A percentile compares a stretch with the other conserved stretches of the same genome.
phyloP scores from a whole-genome alignment of 2,888 invertebrate species.

The Ditylenchus weischeri region DNA sequence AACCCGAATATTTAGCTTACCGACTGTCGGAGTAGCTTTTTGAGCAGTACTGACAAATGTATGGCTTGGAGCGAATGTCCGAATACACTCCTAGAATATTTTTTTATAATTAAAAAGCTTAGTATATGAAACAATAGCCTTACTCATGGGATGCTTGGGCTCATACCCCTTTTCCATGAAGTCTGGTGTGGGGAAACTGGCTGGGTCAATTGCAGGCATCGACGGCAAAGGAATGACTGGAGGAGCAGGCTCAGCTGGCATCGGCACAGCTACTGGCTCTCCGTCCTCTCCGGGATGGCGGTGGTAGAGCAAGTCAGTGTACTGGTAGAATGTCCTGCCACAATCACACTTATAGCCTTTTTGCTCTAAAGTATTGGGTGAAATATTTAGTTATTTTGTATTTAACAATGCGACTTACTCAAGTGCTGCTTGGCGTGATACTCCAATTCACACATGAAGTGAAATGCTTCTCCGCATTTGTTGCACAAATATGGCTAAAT shows the following conservation, averaged over 20 bases:
- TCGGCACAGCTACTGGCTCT: slow-evolving; percentile 22
- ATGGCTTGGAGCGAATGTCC: slow-evolving; percentile 54
- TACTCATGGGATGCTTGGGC: slow-evolving; percentile 46
- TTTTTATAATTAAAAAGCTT: slow-evolving; percentile 52
- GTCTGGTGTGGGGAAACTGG: slow-evolving; percentile 52
- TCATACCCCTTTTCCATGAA: slow-evolving; percentile 52
- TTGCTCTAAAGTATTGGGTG: slow-evolving; percentile 38
- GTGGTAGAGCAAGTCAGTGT: slow-evolving; percentile 58
- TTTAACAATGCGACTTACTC: slow-evolving; percentile 26
- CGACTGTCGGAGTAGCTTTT: slow-evolving; percentile 53
- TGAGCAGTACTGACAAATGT: slow-evolving; percentile 58
- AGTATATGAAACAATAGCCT: not conserved
- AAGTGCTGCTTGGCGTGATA: slow-evolving; percentile 52
- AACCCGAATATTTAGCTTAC: slow-evolving; percentile 17
- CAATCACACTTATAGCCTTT: slow-evolving; percentile 58
- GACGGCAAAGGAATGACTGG: slow-evolving; percentile 16
- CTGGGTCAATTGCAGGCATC: slow-evolving; percentile 14
- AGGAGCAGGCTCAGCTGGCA: slow-evolving; percentile 26
- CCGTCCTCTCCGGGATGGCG: slow-evolving; percentile 52
- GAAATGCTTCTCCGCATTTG: slow-evolving; percentile 55
- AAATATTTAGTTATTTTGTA: not conserved
- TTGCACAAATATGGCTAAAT: slow-evolving; percentile 55
- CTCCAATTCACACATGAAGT: slow-evolving; percentile 55
- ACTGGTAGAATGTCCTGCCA: slow-evolving; percentile 55
- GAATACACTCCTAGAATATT: slow-evolving; percentile 51